Base-by-base conservation (phyloP, 1,140 invertebrate species). In the Trichomalopsis sarcophagae region DNA sequence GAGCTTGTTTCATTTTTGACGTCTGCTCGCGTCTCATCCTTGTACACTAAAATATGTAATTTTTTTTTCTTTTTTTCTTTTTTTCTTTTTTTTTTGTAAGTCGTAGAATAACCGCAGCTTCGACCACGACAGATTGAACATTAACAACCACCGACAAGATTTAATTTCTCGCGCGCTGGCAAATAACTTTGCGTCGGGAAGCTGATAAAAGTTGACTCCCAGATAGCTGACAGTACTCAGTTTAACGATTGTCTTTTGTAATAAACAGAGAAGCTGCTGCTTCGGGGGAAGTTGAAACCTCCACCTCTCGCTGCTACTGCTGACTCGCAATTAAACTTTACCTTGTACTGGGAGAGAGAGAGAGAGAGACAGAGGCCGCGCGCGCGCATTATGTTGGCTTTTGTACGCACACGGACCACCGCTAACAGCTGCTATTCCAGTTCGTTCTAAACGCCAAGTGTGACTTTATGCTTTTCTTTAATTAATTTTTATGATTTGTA, bases 321-420 rank as follows among this genome's bases (percentile, higher is more conserved):
- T 44, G 40, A 69, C 68, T 81, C 47, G 84, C 73, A 85, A 85
- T 85, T 85, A 85, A 85, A 85, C 84, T 85, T 85, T 85, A 77
- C 84, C 84, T 79, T 75, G 76, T 73, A 73, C 7, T 79, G 82
- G 10, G 66, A 50, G 68, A 21, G 62, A 69, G 66, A 50, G 68
- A 21, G 62, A 69, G 36, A 40, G 36, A 40, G 36, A 9, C 36
- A 40, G 40, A 44, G 40, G 40, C 40, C 40, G 74, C 40, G 40
- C 40, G 40, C 40, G 0, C 55, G 62, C 74, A 78, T 78, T 77
- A 84, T 84, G 83, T 75, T 80, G 47, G 75, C 27, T 78, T 79
- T 73, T 73, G 5, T 36, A 79, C 44, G 44, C 62, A 55, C 73
- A 62, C 76, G 13, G 55, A 17, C 30, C 30, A 76, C 73, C 73